Percentiles rank a stretch among this genome's conserved stretches.
Evolutionary conservation across 64 coral and sea anemone species (phyloP).

Genomic region (Catalaphyllia jardinei): DNA sequence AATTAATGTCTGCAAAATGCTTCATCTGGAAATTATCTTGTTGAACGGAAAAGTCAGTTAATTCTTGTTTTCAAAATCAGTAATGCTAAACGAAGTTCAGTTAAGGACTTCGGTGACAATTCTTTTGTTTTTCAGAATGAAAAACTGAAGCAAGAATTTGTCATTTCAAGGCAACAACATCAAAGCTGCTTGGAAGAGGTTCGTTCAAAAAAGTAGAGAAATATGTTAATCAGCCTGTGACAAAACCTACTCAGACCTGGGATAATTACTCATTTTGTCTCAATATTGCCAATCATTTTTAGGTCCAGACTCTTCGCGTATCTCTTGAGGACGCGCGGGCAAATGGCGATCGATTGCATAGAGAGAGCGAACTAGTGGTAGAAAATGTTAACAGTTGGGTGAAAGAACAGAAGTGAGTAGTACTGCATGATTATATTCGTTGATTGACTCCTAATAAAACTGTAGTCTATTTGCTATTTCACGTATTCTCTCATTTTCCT

Average conservation of each 20-base stretch:
- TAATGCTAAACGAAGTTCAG: too few species aligned
- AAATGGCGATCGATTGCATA: constrained; percentile 85
- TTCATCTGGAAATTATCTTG: too few species aligned
- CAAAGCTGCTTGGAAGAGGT: constrained; percentile 90
- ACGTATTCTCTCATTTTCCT: constrained; percentile 12
- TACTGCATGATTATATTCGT: neutral
- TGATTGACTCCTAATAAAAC: neutral
- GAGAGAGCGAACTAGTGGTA: constrained; percentile 94
- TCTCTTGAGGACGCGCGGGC: constrained; percentile 88
- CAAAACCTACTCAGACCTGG: too few species aligned
- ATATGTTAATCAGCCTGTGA: too few species aligned
- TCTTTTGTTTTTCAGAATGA: constrained; percentile 73
- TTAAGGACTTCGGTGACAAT: too few species aligned
- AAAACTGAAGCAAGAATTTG: constrained; percentile 77
- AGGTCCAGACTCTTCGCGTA: constrained; percentile 77
- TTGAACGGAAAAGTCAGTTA: too few species aligned
- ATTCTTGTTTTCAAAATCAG: too few species aligned
- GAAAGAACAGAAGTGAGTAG: constrained; percentile 97
- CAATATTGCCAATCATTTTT: neutral
- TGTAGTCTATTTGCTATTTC: neutral
- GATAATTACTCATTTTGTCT: neutral
- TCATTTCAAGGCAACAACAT: constrained; percentile 76
- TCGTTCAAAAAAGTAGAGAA: neutral
- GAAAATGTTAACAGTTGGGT: constrained; percentile 98
- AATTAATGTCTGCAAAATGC: too few species aligned